These are phyloP conservation scores for Accipiter cooperii DNA, from an alignment of 2,113 vertebrate genomes.

Conservation along the genomic window DNA sequence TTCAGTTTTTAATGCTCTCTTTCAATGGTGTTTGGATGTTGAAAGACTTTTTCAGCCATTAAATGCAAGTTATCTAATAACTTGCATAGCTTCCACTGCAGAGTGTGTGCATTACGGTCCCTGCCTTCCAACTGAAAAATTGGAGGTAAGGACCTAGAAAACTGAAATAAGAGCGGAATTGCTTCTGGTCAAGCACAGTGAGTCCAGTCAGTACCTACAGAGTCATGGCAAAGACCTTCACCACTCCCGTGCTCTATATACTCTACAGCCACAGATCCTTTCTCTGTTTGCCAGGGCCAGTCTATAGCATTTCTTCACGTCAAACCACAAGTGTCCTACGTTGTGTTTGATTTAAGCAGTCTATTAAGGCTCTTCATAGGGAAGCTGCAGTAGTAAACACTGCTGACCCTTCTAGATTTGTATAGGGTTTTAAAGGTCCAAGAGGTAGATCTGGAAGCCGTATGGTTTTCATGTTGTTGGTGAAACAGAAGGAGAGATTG, in stretches of 20 bases:
- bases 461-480: not conserved
- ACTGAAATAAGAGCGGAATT: not conserved
- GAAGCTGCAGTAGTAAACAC: not conserved
- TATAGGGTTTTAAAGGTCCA: not conserved
- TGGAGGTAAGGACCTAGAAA: not conserved
- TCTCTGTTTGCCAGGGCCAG: not conserved
- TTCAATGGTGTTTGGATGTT: not conserved
- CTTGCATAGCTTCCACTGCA: not conserved
- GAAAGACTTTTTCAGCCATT: not conserved
- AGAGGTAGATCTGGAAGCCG: not conserved
- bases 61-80: not conserved
- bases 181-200: not conserved
- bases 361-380: not conserved
- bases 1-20: not conserved
- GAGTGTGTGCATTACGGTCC: not conserved
- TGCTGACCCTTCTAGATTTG: not conserved
- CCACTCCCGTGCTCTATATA: rapidly evolving
- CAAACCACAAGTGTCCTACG: too few relatives aligned
- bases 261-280: not conserved
- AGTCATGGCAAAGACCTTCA: not conserved
- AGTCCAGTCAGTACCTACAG: not conserved
- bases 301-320: not conserved
- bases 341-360: not conserved
- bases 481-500: not conserved
- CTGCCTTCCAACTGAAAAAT: not conserved